Base-by-base conservation (phyloP, 2,888 invertebrate species). In the Sabellastarte sp. region DNA sequence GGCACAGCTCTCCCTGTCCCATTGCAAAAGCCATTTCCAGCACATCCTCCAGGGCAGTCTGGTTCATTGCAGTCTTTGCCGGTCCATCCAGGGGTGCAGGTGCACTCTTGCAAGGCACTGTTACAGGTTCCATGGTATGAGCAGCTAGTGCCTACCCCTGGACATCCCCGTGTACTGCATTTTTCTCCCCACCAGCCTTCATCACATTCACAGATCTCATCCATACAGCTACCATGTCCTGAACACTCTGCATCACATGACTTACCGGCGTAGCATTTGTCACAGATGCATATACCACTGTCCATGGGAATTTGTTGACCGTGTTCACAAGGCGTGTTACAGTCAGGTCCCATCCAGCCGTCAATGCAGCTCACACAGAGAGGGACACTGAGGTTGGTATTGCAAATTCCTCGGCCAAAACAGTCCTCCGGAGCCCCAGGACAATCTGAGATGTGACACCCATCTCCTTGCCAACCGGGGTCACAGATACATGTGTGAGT, bases 131-230 rank as follows among this genome's bases (percentile, higher is more conserved):
- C 77, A 64, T 77, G 73, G 10, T 73, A 73, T 3, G 71, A 64
- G 57, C 77, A 77, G 69, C 74, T 74, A 3, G 29, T 28, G 32
- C 32, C 61, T 15, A 50, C 57, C 24, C 77, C 77, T 41, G 77
- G 76, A 53, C 77, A 77, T 2, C 76, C 77, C 20, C 74, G 74
- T 24, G 63, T 61, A 57, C 75, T 73, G 64, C 77, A 77, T n/a
- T 74, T 31, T 5, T n/a, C 31, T 2, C 76, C 77, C 28, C 77
- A 62, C 74, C 73, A 77, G 57, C 73, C 73, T 20, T 70, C 67
- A 30, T 74, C 68, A 67, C 77, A 77, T n/a, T 29, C n/a, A 70
- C 77, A 77, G 5, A 24, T 55, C 1, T 61, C 67, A n/a, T 24
- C 50, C 53, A 53, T 26, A n/a, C 53, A 76, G 69, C 2, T 53